Base-by-base conservation (phyloP, 2,113 vertebrate genomes). In the Dasyurus viverrinus region DNA sequence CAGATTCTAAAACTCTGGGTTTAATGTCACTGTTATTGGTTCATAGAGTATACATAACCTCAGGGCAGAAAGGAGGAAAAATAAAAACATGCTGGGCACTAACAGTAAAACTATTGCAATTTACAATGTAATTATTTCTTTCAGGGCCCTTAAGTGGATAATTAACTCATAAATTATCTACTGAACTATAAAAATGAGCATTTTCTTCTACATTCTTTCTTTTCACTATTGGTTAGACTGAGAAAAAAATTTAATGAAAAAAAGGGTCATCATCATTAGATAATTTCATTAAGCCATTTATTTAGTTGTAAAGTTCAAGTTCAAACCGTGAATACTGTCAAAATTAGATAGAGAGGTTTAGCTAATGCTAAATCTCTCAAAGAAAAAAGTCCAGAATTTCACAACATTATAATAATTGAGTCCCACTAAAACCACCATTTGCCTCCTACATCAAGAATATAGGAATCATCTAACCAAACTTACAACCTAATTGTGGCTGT, bases 291-390 rank as follows among this genome's bases (percentile, higher is more conserved):
- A 92, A 93, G 25, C 14, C 30, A 92, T 42, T 50, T 50, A 54
- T 27, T 91, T 53, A 84, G 19, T 23, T 22, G 16, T 60, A 60
- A 42, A 52, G n/a, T 60, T 93, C 89, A 48, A 90, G 42, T 94
- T 96, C 92, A 92, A 90, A 68, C 2, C 89, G 11, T 7, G 60
- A 2, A 93, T 95, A 94, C 95, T 19, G 27, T 89, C 42, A 95
- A 97, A 27, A 92, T 90, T 89, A 93, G 25, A 19, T 90, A 93
- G 89, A 53, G 93, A 93, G 60, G 52, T 54, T 92, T 53, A 76
- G 48, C 10, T 68, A 92, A 94, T 93, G 50, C 10, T 57, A 90
- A 91, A 9, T 24, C 19, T 93, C 76, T 42, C 3, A 48, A 53
- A 91, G 7, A 53, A 24, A 89, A 26, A 27, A 42, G 1, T 52